phyloP scores from a whole-genome alignment of 92 coral and sea anemone genomes.

The Zoanthus solanderi region DNA sequence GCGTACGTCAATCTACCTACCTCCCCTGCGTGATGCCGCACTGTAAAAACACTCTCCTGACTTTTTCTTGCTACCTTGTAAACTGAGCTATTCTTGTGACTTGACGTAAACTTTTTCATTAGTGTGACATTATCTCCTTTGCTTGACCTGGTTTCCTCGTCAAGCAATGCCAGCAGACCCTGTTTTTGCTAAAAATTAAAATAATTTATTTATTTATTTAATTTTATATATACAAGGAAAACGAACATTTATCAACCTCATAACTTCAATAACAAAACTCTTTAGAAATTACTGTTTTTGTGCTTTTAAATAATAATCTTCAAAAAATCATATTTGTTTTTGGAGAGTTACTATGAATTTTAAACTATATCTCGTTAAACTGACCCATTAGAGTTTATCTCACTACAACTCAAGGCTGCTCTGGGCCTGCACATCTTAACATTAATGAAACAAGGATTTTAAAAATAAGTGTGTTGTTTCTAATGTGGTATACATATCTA shows the following conservation, averaged over 20 bases:
- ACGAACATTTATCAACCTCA: neutral
- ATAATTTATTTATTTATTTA: neutral
- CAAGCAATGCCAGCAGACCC: slow-evolving; percentile 27
- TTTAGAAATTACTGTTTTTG: no score
- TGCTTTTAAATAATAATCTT: no score
- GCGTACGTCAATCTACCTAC: neutral
- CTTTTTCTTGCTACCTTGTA: slow-evolving; percentile 30
- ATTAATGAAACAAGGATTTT: no score
- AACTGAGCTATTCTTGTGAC: slow-evolving; percentile 62
- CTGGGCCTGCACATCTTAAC: no score
- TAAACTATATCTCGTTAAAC: no score
- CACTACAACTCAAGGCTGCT: no score
- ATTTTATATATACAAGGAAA: neutral
- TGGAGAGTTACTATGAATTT: no score
- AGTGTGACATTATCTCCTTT: slow-evolving; percentile 59
- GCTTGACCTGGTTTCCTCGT: slow-evolving; percentile 26
- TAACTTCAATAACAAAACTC: neutral
- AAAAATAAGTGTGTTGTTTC: no score
- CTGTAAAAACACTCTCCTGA: slow-evolving; percentile 4
- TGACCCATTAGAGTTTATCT: no score
- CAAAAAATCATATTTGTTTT: no score
- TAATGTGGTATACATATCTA: no score
- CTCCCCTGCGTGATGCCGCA: slow-evolving; percentile 40
- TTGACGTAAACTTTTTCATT: slow-evolving; percentile 66
- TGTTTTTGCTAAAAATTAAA: neutral